phyloP scores from a whole-genome alignment of 2,113 vertebrate species.

The Actenoides hombroni region DNA sequence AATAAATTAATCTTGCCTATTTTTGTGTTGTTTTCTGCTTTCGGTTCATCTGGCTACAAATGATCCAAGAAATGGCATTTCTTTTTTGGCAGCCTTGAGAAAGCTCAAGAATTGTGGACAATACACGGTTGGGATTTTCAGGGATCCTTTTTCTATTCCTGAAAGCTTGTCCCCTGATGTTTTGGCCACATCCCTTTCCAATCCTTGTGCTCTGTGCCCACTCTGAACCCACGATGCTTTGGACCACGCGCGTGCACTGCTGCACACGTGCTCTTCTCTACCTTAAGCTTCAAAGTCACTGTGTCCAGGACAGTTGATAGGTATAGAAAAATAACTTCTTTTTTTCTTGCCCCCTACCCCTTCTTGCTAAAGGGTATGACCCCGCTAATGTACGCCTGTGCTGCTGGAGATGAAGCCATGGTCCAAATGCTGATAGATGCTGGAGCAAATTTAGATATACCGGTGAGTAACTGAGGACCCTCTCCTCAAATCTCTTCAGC shows the following conservation, averaged over 20 bases:
- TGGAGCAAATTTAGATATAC: slow-evolving; percentile 87
- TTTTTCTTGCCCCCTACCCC: no score
- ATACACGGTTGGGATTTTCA: not conserved
- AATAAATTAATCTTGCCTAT: slow-evolving; percentile 9
- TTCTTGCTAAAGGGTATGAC: slow-evolving; percentile 86
- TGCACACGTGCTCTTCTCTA: not conserved
- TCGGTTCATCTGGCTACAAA: slow-evolving; percentile 8
- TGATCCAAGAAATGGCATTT: not conserved
- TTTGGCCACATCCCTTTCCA: not conserved
- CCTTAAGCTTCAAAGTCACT: accelerated
- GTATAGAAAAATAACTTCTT: not conserved
- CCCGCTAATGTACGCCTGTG: slow-evolving; percentile 95
- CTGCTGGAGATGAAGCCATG: slow-evolving; percentile 95
- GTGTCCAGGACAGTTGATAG: accelerated
- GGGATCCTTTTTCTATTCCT: not conserved
- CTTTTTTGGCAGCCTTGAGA: not conserved
- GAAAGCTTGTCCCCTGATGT: not conserved
- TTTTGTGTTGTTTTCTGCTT: not conserved
- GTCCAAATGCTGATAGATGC: slow-evolving; percentile 98
- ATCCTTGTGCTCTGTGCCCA: accelerated
- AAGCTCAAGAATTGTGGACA: not conserved
- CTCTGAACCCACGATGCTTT: not conserved
- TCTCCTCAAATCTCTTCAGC: not conserved
- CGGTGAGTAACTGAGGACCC: slow-evolving; percentile 63
- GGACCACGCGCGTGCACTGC: accelerated